Evolutionary conservation across 2,797 vertebrate genomes (phyloP).

Genomic region (Helostoma temminkii): DNA sequence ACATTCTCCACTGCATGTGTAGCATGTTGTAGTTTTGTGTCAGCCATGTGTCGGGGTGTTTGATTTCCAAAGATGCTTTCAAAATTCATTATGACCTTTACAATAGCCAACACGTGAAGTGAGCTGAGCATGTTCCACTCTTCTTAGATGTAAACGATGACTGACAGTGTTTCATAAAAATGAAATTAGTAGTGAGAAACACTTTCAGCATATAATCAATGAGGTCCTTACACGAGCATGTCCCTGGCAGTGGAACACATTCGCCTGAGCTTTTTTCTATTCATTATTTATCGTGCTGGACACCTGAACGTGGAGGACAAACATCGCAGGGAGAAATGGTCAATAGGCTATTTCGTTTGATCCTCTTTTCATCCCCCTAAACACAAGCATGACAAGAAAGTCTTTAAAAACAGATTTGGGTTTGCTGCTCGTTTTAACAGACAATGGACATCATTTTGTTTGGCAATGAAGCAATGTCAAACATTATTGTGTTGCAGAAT

Average conservation of each 20-base stretch:
- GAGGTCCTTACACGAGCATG: background rate
- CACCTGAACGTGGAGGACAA: conserved; percentile 25
- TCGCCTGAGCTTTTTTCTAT: background rate
- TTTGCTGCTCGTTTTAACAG: conserved; percentile 7
- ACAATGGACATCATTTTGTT: conserved; percentile 14
- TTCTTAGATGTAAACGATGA: background rate
- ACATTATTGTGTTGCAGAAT: conserved; percentile 6
- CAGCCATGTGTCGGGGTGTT: background rate
- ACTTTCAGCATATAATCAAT: background rate
- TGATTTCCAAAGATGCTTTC: background rate
- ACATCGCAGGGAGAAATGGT: conserved; percentile 9
- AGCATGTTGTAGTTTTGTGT: background rate
- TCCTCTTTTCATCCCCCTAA: conserved; percentile 16
- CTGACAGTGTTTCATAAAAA: background rate
- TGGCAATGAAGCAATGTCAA: conserved; percentile 14
- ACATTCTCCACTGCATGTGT: background rate
- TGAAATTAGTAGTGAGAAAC: background rate
- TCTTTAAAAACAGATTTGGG: conserved; percentile 14
- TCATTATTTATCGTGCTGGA: conserved; percentile 34
- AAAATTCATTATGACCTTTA: background rate
- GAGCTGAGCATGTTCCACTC: background rate
- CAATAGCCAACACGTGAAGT: background rate
- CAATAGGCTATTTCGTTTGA: conserved; percentile 11
- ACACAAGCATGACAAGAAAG: conserved; percentile 17
- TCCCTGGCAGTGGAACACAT: background rate